A percentile compares a stretch with the other conserved stretches of the same genome.
Conservation (phyloP, 2,888 invertebrate genomes). For the Pedicia rivosa region DNA sequence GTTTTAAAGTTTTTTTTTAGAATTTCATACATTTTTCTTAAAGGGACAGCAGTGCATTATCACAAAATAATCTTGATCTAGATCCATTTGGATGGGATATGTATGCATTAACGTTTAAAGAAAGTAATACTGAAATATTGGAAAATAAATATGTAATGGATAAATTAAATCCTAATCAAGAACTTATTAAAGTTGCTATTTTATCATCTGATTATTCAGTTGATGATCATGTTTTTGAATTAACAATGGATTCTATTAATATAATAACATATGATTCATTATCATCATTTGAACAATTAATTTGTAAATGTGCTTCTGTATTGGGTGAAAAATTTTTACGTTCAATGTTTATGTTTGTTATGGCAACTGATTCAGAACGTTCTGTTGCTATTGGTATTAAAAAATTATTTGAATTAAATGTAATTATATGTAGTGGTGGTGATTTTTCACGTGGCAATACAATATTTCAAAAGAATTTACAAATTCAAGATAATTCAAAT, state of each 20-base stretch:
- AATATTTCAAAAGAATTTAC: slow-evolving; percentile 12
- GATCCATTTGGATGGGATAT: slow-evolving; percentile 5
- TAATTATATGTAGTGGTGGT: slow-evolving; percentile 35
- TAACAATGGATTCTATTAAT: slow-evolving; percentile 25
- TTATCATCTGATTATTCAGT: slow-evolving; percentile 33
- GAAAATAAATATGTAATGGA: too few species aligned
- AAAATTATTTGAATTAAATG: slow-evolving; percentile 40
- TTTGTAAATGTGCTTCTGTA: slow-evolving; percentile 46
- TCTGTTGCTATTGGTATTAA: slow-evolving; percentile 32
- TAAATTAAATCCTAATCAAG: too few species aligned
- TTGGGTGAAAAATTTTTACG: slow-evolving; percentile 45
- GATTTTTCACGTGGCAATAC: slow-evolving; percentile 1
- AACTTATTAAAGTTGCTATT: slow-evolving; percentile 28
- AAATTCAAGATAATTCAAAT: slow-evolving; percentile 17
- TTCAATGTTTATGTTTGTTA: slow-evolving; percentile 38
- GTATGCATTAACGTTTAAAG: slow-evolving; percentile 5
- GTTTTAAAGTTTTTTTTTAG: too few species aligned
- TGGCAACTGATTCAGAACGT: slow-evolving; percentile 26
- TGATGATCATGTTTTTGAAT: slow-evolving; percentile 36
- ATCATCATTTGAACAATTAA: slow-evolving; percentile 43
- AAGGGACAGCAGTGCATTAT: too few species aligned
- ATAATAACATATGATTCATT: slow-evolving; percentile 47
- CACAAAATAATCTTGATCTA: too few species aligned
- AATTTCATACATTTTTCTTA: too few species aligned
- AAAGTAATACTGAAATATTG: background rate